Percentiles rank a stretch among this genome's conserved stretches.
Conservation (phyloP, 2,888 invertebrate species). For the Eucera pruinosa region DNA sequence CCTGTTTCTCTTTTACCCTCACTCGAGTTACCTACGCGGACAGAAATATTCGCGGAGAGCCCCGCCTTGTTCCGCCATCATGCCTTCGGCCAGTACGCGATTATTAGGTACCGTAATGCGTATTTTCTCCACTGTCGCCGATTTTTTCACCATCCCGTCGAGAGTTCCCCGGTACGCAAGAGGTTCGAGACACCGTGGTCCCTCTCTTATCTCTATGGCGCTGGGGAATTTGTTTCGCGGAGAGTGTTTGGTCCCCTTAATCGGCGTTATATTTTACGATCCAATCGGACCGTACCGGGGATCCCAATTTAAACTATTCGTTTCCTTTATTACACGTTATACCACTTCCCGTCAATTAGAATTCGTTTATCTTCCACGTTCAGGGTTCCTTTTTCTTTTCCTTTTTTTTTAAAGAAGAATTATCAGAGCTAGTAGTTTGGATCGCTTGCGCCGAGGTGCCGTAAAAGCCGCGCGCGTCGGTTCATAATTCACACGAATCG, state of each 20-base stretch:
- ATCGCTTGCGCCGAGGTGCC: too few relatives aligned
- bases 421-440: too few relatives aligned
- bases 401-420: too few relatives aligned
- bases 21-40: conserved; percentile 70
- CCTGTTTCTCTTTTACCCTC: conserved; percentile 37
- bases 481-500: background rate
- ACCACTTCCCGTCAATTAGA: too few relatives aligned
- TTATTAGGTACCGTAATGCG: conserved; percentile 80
- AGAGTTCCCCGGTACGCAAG: too few relatives aligned
- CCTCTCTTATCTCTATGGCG: too few relatives aligned
- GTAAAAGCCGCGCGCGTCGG: background rate
- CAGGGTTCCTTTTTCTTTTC: too few relatives aligned
- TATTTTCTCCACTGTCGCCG: conserved; percentile 60
- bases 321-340: background rate
- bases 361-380: too few relatives aligned
- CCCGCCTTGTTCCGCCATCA: conserved; percentile 81
- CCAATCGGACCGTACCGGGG: too few relatives aligned
- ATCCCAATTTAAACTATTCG: too few relatives aligned
- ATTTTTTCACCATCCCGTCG: conserved; percentile 26
- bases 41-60: conserved; percentile 77
- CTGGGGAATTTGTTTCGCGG: conserved; percentile 3
- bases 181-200: too few relatives aligned
- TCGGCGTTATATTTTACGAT: background rate
- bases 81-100: conserved; percentile 77
- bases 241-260: background rate